phyloP scores from a whole-genome alignment of 92 coral and sea anemone species.

The Bergia sp. region DNA sequence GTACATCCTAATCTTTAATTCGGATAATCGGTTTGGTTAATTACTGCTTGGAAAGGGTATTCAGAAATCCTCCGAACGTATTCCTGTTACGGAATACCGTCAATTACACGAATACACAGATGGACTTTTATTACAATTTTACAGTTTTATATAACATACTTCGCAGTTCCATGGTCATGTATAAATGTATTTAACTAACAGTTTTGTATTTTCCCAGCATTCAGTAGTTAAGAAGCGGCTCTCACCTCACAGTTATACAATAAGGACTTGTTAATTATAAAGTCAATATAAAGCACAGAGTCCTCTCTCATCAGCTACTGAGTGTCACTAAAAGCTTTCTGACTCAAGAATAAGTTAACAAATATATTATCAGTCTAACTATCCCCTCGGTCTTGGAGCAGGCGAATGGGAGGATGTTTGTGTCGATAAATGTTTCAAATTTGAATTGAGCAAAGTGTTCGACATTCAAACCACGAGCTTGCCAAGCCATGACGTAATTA shows the following conservation, averaged over 20 bases:
- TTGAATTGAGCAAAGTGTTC: constrained; percentile 67
- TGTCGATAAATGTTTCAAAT: background rate
- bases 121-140: too few relatives aligned
- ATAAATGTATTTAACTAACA: too few relatives aligned
- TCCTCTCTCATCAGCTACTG: background rate
- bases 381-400: background rate
- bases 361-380: too few relatives aligned
- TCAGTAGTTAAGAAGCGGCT: background rate
- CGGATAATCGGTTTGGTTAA: too few relatives aligned
- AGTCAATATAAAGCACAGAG: background rate
- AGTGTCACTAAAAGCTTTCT: background rate
- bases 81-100: too few relatives aligned
- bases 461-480: constrained; percentile 84
- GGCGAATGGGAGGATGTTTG: background rate
- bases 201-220: background rate
- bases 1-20: too few relatives aligned
- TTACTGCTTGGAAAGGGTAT: too few relatives aligned
- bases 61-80: too few relatives aligned
- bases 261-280: too few relatives aligned
- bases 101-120: too few relatives aligned
- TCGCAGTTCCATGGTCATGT: too few relatives aligned
- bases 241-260: background rate
- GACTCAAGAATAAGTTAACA: background rate
- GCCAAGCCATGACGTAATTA: constrained; percentile 82
- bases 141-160: too few relatives aligned